A percentile compares a stretch with the other conserved stretches of the same genome.
Evolutionary conservation across 2,797 vertebrate species (phyloP).

Genomic region (Tragelaphus eurycerus): DNA sequence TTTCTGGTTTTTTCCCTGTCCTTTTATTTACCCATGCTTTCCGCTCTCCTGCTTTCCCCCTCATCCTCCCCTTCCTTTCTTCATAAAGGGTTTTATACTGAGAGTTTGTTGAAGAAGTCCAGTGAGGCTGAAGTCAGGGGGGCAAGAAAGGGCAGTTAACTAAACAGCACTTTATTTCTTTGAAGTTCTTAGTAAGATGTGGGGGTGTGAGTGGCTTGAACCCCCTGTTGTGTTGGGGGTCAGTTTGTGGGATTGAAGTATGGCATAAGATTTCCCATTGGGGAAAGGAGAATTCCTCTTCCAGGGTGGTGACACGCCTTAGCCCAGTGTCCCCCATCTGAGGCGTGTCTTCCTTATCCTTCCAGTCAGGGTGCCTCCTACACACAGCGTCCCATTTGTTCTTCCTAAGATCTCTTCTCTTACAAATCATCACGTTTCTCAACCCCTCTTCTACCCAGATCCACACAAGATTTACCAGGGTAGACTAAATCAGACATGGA

Average conservation of each 20-base stretch:
- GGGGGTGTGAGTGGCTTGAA: background rate
- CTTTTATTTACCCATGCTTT: conserved; percentile 45
- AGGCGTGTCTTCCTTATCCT: background rate
- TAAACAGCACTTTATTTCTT: conserved; percentile 76
- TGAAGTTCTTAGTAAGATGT: conserved; percentile 52
- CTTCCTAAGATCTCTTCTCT: background rate
- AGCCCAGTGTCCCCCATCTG: background rate
- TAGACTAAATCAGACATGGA: background rate
- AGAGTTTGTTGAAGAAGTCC: conserved; percentile 23
- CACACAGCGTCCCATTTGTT: background rate
- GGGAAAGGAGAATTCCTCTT: conserved; percentile 7
- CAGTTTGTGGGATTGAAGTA: background rate
- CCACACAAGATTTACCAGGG: background rate
- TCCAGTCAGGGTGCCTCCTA: background rate
- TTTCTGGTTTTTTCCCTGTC: conserved; percentile 10
- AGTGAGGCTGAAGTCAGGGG: conserved; percentile 23
- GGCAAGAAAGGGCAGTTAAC: conserved; percentile 40
- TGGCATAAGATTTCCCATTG: background rate
- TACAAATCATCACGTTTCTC: background rate
- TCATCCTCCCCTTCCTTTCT: background rate
- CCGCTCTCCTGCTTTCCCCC: background rate
- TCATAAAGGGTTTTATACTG: conserved; percentile 21
- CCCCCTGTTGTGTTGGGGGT: background rate
- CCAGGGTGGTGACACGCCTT: background rate
- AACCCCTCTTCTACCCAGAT: conserved; percentile 19